Evolutionary conservation across 2,888 invertebrate genomes (phyloP).

Genomic region (Odontomyia ornata): DNA sequence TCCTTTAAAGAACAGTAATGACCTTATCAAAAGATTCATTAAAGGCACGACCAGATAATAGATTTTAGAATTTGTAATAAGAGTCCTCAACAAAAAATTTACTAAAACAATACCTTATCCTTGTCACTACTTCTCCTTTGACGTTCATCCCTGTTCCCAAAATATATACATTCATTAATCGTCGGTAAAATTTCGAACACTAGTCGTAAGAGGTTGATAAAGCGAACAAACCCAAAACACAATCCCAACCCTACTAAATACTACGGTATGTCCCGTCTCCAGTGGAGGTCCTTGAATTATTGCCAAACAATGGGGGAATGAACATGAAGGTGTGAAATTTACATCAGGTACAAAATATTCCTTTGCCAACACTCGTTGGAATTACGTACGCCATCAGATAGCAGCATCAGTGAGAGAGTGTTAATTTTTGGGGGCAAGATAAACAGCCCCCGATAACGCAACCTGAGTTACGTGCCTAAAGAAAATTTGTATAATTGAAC

Average conservation of each 20-base stretch:
- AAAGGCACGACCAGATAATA: no score
- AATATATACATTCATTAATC: conserved; percentile 29
- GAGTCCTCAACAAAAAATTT: no score
- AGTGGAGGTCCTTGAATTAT: conserved; percentile 43
- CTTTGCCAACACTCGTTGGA: not conserved
- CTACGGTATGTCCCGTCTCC: not conserved
- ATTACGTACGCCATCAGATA: conserved; percentile 47
- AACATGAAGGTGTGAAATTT: conserved; percentile 3
- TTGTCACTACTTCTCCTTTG: no score
- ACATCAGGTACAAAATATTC: conserved; percentile 31
- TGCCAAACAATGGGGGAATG: conserved; percentile 32
- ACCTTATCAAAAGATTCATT: no score
- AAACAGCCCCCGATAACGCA: conserved; percentile 47
- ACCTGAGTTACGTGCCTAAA: conserved; percentile 49
- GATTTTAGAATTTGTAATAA: no score
- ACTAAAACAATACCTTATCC: no score
- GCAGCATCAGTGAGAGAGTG: conserved; percentile 46
- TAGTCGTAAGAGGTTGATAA: conserved; percentile 8
- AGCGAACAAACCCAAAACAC: not conserved
- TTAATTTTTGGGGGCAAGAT: conserved; percentile 49
- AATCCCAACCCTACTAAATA: not conserved
- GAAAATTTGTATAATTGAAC: conserved; percentile 47
- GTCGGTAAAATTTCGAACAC: not conserved
- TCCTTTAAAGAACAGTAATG: no score
- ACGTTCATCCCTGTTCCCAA: not conserved